phyloP scores from a whole-genome alignment of 2,797 vertebrate species.

The Falco peregrinus region DNA sequence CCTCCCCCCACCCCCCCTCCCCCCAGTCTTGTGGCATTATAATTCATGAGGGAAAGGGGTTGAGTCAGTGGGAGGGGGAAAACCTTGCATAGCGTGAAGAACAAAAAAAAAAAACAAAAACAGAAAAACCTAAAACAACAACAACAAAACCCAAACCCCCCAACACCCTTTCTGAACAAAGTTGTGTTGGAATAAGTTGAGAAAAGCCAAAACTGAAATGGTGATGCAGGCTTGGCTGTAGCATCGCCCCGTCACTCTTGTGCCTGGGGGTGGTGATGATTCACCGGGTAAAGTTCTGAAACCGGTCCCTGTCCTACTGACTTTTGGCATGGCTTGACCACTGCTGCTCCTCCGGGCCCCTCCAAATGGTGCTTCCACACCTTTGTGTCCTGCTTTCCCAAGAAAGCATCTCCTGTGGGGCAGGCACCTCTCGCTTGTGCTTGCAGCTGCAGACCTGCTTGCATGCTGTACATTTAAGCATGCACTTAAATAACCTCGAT shows the following conservation, averaged over 20 bases:
- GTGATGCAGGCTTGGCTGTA: neutral
- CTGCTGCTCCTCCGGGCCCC: neutral
- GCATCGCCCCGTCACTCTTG: rapidly evolving
- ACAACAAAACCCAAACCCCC: neutral
- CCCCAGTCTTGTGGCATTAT: neutral
- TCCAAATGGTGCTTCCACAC: neutral
- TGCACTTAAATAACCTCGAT: neutral
- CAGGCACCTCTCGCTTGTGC: neutral
- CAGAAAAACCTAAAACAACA: neutral
- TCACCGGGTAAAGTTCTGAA: neutral
- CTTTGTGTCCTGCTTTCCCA: neutral
- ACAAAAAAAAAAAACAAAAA: neutral
- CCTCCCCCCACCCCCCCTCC: neutral
- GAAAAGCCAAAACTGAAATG: neutral
- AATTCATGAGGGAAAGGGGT: neutral
- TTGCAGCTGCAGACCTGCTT: neutral
- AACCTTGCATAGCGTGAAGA: neutral
- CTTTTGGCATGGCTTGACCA: neutral
- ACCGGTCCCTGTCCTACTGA: no score
- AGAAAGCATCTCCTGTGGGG: neutral
- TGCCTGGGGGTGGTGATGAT: rapidly evolving
- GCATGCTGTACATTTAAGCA: rapidly evolving
- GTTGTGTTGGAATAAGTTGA: neutral
- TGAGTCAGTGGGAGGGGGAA: neutral
- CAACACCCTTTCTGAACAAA: neutral